Conservation (phyloP, 2,797 vertebrate species). For the Thripadectes ignobilis region DNA sequence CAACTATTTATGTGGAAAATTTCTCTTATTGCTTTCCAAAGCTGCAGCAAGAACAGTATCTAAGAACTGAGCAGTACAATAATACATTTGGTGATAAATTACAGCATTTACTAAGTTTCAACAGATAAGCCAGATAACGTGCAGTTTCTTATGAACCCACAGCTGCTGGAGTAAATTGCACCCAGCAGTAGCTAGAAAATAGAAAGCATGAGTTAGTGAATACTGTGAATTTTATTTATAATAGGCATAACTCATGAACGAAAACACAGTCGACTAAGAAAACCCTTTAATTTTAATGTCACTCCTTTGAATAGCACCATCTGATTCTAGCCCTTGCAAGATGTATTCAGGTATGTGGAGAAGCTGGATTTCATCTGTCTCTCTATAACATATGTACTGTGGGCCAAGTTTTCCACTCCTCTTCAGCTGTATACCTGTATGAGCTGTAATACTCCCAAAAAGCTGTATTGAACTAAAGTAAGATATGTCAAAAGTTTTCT, state of each 20-base stretch:
- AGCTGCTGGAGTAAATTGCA: neutral
- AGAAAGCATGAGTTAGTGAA: neutral
- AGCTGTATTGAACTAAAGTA: neutral
- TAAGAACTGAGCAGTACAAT: neutral
- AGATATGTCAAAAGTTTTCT: neutral
- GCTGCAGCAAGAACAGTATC: conserved; percentile 20
- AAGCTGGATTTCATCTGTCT: neutral
- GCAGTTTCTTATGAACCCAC: neutral
- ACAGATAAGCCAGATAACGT: neutral
- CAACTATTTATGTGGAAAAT: neutral
- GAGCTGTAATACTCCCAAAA: neutral
- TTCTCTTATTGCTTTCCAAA: conserved; percentile 58
- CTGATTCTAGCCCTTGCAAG: neutral
- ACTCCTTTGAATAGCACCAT: neutral
- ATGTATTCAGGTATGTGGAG: neutral
- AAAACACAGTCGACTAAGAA: neutral
- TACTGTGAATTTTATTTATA: neutral
- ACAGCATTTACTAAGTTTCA: neutral
- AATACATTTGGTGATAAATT: neutral
- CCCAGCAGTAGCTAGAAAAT: conserved; percentile 6
- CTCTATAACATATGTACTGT: neutral
- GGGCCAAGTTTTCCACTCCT: neutral
- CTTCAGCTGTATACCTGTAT: neutral
- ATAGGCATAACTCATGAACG: neutral
- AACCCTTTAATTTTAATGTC: neutral